A percentile compares a stretch with the other conserved stretches of the same genome.
Evolutionary conservation across 2,888 invertebrate genomes (phyloP).

Genomic region (Uloborus plumipes): DNA sequence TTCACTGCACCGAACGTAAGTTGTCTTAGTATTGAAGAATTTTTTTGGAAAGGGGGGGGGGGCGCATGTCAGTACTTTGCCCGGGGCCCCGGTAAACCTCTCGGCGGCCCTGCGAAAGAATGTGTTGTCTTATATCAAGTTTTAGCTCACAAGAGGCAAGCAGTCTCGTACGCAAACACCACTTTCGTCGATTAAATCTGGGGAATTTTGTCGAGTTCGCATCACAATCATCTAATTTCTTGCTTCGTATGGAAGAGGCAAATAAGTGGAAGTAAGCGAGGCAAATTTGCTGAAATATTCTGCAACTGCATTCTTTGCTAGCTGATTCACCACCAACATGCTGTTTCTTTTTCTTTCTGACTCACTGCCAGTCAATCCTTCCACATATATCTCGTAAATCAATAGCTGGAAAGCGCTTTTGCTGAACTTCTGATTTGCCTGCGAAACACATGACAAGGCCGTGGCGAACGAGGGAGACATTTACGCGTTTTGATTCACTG

Average conservation of each 20-base stretch:
- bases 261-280: background rate
- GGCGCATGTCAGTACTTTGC: too few species aligned
- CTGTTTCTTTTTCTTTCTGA: slow-evolving; percentile 12
- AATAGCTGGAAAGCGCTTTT: slow-evolving; percentile 4
- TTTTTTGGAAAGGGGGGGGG: too few species aligned
- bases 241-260: background rate
- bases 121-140: too few species aligned
- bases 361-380: slow-evolving; percentile 13
- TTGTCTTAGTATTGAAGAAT: too few species aligned
- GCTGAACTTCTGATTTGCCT: slow-evolving; percentile 1
- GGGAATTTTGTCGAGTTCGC: too few species aligned
- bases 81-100: too few species aligned
- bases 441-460: slow-evolving; percentile 9
- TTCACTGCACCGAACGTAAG: too few species aligned
- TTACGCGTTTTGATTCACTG: too few species aligned
- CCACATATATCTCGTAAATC: slow-evolving; percentile 48
- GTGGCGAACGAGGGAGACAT: slow-evolving; percentile 5
- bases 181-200: too few species aligned
- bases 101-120: too few species aligned
- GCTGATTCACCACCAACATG: slow-evolving; percentile 28
- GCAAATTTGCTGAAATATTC: slow-evolving; percentile 8
- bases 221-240: background rate
- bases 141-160: too few species aligned
- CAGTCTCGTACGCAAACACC: too few species aligned
- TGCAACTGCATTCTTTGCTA: slow-evolving; percentile 19